A percentile compares a stretch with the other conserved stretches of the same genome.
Evolutionary conservation across 2,113 vertebrate species (phyloP).

Genomic region (Sylvia atricapilla): DNA sequence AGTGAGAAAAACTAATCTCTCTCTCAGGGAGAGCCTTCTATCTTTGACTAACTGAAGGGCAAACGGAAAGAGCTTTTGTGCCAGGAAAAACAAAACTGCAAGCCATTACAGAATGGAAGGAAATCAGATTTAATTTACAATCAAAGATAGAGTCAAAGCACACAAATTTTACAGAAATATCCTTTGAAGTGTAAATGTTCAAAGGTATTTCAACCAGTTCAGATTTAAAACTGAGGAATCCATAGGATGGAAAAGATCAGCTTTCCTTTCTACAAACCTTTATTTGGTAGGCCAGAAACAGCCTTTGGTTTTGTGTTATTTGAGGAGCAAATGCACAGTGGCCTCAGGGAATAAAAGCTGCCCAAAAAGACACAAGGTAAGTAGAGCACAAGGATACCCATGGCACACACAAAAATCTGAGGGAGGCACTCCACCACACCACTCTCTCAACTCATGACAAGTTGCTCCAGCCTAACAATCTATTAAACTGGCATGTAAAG

Average conservation of each 20-base stretch:
- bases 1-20: conserved; percentile 71
- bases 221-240: background rate
- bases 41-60: conserved; percentile 63
- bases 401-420: background rate
- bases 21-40: conserved; percentile 53
- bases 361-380: background rate
- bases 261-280: background rate
- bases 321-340: background rate
- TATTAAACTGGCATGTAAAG: background rate
- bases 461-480: background rate
- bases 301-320: background rate
- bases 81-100: conserved; percentile 68
- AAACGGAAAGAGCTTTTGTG: conserved; percentile 31
- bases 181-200: background rate
- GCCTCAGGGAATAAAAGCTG: background rate
- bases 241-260: background rate
- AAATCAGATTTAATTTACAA: conserved; percentile 61
- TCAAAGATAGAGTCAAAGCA: conserved; percentile 18
- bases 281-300: background rate
- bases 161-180: background rate
- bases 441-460: background rate
- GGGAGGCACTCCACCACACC: background rate
- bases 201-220: background rate
- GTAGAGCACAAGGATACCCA: background rate
- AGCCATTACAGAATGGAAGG: conserved; percentile 46